Base-by-base conservation (phyloP, 2,888 invertebrate genomes). In the Chaitophorus viminalis region DNA sequence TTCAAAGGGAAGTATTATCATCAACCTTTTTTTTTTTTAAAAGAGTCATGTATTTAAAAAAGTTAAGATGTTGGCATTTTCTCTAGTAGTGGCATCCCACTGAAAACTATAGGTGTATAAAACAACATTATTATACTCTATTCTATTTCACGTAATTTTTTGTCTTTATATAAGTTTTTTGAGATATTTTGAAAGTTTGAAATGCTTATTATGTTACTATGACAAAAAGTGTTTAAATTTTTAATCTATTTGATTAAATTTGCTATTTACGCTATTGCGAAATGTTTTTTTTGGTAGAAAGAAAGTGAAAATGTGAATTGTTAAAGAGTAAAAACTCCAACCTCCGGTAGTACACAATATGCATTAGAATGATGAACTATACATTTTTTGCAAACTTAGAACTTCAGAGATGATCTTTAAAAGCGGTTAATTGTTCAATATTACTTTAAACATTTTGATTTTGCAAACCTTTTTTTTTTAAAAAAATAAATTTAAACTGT, bases 21-120 rank as follows among this genome's bases (percentile, higher is more conserved):
- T 46, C 21, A 46, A 70, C 70, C 70, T 31, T 82, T 82, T 82
- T 18, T 70, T 82, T 46, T 70, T 82, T 25, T 46, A 31, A 70
- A 70, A 70, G 82, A 70, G 81, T 82, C 29, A 46, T 31, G 70
- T 82, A 46, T 82, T 82, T 18, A 25, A 82, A 82, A 25, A 82
- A 17, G n/a, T 36, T 6, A 33, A 14, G 1, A 70, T 72, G 72
- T 79, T 39, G 8, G 65, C 14, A 11, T 29, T 17, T 36, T 82
- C 52, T 25, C n/a, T n/a, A 29, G 36, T 36, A 18, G 36, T 1
- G 33, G n/a, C 29, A 21, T 54, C 74, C 18, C 36, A 33, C n/a
- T 54, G 0, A 9, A 54, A 74, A 82, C 18, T 54, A 72, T 29
- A 82, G 31, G 82, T 82, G 82, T 82, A 54, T 54, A 82, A 74